These are phyloP conservation scores for Drosophila neotestacea DNA, from an alignment of 2,888 invertebrate genomes.

Conservation along the genomic window DNA sequence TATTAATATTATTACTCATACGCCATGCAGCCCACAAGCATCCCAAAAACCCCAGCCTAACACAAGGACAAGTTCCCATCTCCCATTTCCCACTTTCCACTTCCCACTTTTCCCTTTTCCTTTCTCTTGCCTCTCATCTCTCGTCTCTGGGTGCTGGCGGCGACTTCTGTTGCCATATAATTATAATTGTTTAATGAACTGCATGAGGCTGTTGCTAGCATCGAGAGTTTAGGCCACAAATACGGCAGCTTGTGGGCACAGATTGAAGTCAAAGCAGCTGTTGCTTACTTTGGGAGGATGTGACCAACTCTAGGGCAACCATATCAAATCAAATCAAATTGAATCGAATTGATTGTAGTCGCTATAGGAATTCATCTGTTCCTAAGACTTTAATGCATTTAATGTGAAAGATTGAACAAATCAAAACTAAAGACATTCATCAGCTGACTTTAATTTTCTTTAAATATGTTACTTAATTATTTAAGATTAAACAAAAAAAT, in stretches of 20 bases:
- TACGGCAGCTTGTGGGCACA: constrained; percentile 28
- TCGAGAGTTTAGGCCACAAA: constrained; percentile 15
- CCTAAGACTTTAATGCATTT: not conserved
- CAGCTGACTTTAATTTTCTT: not conserved
- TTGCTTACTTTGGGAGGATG: constrained; percentile 3
- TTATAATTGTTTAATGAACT: constrained; percentile 73
- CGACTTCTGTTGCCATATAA: constrained; percentile 61
- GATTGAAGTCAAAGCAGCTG: constrained; percentile 32
- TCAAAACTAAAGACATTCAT: not conserved
- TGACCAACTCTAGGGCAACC: not conserved
- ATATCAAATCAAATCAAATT: constrained; percentile 1
- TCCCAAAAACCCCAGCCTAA: not conserved
- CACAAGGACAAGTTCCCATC: constrained; percentile 15
- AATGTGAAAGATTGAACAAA: not conserved
- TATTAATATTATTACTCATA: constrained; percentile 76
- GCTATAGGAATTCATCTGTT: not conserved
- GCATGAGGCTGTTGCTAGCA: constrained; percentile 30
- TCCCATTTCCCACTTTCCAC: not conserved
- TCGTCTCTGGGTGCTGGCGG: constrained; percentile 19
- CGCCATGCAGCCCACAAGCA: constrained; percentile 31
- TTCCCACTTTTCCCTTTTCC: not conserved
- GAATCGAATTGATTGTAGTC: constrained; percentile 3
- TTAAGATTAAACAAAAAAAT: too few species aligned
- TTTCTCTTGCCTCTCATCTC: not conserved
- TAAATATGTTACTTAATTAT: too few species aligned